A percentile compares a stretch with the other conserved stretches of the same genome.
phyloP scores from a whole-genome alignment of 2,113 vertebrate species.

The Toxotes jaculatrix region DNA sequence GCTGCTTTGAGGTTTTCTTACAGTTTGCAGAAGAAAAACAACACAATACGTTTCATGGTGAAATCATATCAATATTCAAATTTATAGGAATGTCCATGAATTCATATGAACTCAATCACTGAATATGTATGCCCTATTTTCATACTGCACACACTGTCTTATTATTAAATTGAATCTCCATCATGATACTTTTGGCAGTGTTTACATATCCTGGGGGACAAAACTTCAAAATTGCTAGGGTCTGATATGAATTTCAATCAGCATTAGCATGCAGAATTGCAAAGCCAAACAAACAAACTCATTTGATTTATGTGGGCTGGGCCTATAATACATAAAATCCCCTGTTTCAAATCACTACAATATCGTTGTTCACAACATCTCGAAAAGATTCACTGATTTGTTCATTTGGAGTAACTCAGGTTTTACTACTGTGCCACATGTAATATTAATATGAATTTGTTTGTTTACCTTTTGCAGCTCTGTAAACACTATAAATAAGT shows the following conservation, averaged over 20 bases:
- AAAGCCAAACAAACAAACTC: constrained; percentile 3
- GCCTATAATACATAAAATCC: not conserved
- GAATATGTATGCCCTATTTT: constrained; percentile 13
- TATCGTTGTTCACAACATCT: constrained; percentile 3
- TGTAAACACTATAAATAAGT: not conserved
- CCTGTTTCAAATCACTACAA: not conserved
- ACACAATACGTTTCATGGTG: not conserved
- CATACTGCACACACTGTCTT: not conserved
- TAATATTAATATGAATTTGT: not conserved
- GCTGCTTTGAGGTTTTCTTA: not conserved
- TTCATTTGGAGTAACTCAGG: not conserved
- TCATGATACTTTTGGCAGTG: not conserved
- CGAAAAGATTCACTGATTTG: not conserved
- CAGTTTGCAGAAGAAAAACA: not conserved
- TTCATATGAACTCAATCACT: not conserved
- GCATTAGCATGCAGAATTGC: not conserved
- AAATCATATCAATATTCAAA: not conserved
- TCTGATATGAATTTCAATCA: constrained; percentile 51
- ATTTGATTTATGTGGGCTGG: not conserved
- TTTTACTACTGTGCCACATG: no score
- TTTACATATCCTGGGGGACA: constrained; percentile 30
- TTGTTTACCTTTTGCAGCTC: not conserved
- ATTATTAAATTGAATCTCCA: not conserved
- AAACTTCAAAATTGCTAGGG: constrained; percentile 5
- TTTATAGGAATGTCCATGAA: not conserved